A percentile compares a stretch with the other conserved stretches of the same genome.
Conservation (phyloP, 2,888 invertebrate genomes). For the Oscheius sp. region DNA sequence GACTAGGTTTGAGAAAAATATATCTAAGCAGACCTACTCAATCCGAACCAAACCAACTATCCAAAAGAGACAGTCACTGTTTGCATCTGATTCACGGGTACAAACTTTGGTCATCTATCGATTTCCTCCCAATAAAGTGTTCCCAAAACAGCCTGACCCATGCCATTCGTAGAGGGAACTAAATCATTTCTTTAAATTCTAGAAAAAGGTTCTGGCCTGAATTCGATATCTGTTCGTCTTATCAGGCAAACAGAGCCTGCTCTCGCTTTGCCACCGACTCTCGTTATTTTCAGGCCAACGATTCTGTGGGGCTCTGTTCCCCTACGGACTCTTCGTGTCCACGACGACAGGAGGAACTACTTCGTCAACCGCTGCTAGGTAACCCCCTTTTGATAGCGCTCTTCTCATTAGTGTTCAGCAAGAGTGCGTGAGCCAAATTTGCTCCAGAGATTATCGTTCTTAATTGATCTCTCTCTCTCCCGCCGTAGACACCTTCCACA, state of each 20-base stretch:
- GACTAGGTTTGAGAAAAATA: too few species aligned
- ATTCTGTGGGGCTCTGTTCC: slow-evolving; percentile 33
- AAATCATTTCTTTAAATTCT: not conserved
- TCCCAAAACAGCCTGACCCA: not conserved
- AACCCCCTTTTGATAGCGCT: not conserved
- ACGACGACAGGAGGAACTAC: slow-evolving; percentile 17
- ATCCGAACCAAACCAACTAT: too few species aligned
- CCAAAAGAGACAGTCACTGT: not conserved
- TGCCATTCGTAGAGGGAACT: not conserved
- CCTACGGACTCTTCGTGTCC: slow-evolving; percentile 26
- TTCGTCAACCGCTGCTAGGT: slow-evolving; percentile 31
- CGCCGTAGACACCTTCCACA: not conserved
- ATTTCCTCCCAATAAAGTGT: not conserved
- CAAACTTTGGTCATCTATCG: slow-evolving; percentile 6
- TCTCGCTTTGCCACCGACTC: not conserved
- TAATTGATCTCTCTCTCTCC: not conserved
- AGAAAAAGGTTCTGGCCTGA: not conserved
- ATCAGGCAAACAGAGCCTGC: not conserved
- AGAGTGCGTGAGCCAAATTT: slow-evolving; percentile 10
- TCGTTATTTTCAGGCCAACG: not conserved
- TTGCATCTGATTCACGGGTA: slow-evolving; percentile 27
- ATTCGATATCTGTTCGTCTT: not conserved
- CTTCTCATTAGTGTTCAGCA: not conserved
- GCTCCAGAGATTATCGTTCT: slow-evolving; percentile 5
- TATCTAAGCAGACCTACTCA: too few species aligned